Percentiles rank a stretch among this genome's conserved stretches.
Conservation (phyloP, 92 coral and sea anemone genomes). For the Paragorgia papillata region DNA sequence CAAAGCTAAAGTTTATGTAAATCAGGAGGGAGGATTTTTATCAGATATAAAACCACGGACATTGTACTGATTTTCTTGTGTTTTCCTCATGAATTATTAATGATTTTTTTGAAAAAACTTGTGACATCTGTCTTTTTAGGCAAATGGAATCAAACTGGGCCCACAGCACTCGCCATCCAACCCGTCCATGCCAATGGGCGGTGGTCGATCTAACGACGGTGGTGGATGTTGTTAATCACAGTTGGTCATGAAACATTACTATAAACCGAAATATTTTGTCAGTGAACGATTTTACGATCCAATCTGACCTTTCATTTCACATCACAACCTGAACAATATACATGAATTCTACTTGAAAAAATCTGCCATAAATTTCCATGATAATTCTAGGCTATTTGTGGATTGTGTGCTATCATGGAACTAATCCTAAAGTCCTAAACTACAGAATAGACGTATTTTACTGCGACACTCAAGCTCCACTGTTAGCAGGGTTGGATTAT, state of each 20-base stretch:
- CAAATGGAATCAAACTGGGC: constrained; percentile 98
- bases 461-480: background rate
- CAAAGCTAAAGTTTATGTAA: too few relatives aligned
- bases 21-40: too few relatives aligned
- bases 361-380: background rate
- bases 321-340: background rate
- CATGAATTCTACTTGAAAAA: background rate
- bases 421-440: background rate
- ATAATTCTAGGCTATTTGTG: background rate
- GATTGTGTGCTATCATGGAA: background rate
- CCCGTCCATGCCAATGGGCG: constrained; percentile 93
- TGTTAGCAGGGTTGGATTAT: too few relatives aligned
- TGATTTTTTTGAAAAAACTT: too few relatives aligned
- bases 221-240: constrained; percentile 87
- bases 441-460: background rate
- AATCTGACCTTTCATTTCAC: background rate
- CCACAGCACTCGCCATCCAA: constrained; percentile 99
- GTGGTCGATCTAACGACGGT: constrained; percentile 91
- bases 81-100: too few relatives aligned
- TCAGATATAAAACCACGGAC: too few relatives aligned
- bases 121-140: constrained; percentile 62
- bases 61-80: too few relatives aligned
- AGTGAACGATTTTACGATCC: background rate
- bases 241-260: background rate
- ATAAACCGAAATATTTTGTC: background rate